These are phyloP conservation scores for Pygoscelis adeliae DNA, from an alignment of 2,113 vertebrate species.

Conservation along the genomic window DNA sequence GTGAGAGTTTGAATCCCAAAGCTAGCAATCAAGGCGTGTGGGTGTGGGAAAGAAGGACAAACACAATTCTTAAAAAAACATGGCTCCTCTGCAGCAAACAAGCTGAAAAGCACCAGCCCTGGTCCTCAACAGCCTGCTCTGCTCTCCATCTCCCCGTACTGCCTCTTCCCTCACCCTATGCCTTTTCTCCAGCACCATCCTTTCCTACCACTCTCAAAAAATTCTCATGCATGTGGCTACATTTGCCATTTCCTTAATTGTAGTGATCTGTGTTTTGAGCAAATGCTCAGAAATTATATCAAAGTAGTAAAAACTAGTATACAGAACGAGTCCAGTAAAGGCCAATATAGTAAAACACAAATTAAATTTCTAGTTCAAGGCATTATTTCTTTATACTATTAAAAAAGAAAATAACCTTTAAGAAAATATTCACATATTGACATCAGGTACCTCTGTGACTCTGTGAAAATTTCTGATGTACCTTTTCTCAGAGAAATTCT, in stretches of 20 bases:
- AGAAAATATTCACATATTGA: background rate
- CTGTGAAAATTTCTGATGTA: background rate
- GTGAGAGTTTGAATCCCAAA: background rate
- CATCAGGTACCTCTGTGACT: background rate
- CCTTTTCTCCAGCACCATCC: background rate
- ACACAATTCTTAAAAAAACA: background rate
- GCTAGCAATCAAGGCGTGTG: background rate
- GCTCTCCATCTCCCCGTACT: background rate
- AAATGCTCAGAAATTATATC: background rate
- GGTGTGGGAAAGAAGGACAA: constrained; percentile 53
- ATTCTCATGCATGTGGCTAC: background rate
- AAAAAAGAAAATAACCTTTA: background rate
- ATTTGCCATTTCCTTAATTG: background rate
- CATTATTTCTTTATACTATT: background rate
- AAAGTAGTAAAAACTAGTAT: background rate
- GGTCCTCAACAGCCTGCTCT: background rate
- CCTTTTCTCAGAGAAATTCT: background rate
- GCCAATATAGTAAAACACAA: background rate
- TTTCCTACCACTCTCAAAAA: background rate
- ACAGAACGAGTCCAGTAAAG: background rate
- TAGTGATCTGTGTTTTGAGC: background rate
- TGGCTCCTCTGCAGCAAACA: background rate
- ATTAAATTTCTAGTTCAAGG: background rate
- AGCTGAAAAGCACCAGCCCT: background rate
- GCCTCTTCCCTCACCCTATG: background rate